phyloP scores from a whole-genome alignment of 2,888 invertebrate genomes.

The Scelioninae gen. 1 region DNA sequence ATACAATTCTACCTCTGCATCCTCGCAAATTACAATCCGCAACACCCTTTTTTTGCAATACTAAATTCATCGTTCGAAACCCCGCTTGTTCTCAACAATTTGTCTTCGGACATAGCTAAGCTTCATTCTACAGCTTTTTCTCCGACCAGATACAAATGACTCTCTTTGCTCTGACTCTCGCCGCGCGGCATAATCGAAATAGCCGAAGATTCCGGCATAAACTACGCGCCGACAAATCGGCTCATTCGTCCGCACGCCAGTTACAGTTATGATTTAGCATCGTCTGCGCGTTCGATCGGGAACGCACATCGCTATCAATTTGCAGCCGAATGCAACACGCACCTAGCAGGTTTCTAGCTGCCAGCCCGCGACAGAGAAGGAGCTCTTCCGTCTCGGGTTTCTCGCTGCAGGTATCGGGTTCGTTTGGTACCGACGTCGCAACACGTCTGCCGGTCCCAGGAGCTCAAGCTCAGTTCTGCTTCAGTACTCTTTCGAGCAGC shows the following conservation, averaged over 20 bases:
- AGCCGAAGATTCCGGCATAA: slow-evolving; percentile 17
- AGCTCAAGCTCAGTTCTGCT: slow-evolving; percentile 71
- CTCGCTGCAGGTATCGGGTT: slow-evolving; percentile 64
- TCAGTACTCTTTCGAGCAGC: slow-evolving; percentile 72
- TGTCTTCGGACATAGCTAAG: too few species aligned
- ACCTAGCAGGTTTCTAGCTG: slow-evolving; percentile 47
- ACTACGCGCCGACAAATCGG: slow-evolving; percentile 32
- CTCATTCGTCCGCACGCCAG: slow-evolving; percentile 58
- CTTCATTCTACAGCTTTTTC: too few species aligned
- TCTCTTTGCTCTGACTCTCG: slow-evolving; percentile 10
- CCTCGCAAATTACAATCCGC: too few species aligned
- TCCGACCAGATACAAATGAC: too few species aligned
- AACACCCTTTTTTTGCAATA: too few species aligned
- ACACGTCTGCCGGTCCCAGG: slow-evolving; percentile 51
- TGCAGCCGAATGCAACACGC: slow-evolving; percentile 29
- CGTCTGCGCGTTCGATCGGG: slow-evolving; percentile 23
- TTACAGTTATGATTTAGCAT: slow-evolving; percentile 58
- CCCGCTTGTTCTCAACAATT: too few species aligned
- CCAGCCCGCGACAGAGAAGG: slow-evolving; percentile 17
- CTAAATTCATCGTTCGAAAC: too few species aligned
- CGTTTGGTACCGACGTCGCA: slow-evolving; percentile 42
- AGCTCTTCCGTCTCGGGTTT: slow-evolving; percentile 63
- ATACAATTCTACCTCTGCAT: too few species aligned
- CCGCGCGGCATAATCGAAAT: slow-evolving; percentile 23
- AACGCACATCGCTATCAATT: slow-evolving; percentile 56